Conservation (phyloP, 64 coral and sea anemone genomes). For the Exaiptasia diaphana region DNA sequence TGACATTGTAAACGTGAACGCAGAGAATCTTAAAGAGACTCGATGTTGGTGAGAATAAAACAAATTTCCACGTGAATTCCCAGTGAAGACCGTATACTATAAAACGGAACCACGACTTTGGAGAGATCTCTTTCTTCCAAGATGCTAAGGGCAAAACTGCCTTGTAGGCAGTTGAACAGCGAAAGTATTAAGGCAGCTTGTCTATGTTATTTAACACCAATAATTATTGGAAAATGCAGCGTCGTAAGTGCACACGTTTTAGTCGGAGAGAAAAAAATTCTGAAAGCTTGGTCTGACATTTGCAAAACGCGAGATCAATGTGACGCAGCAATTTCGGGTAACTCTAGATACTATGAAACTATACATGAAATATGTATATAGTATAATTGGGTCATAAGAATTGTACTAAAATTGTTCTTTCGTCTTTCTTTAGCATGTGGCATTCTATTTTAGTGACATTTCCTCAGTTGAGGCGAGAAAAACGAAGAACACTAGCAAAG, state of each 20-base stretch:
- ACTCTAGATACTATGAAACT: background rate
- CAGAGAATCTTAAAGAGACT: no score
- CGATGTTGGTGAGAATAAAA: no score
- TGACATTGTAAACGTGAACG: no score
- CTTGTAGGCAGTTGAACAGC: background rate
- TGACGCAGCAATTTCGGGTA: conserved; percentile 6
- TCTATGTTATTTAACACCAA: background rate
- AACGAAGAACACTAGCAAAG: background rate
- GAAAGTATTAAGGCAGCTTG: background rate
- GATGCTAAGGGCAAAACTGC: background rate
- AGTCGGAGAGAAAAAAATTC: background rate
- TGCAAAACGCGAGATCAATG: background rate
- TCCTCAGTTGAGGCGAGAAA: background rate
- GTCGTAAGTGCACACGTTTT: background rate
- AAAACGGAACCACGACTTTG: background rate
- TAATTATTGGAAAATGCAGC: background rate
- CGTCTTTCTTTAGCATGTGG: background rate
- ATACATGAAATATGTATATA: background rate
- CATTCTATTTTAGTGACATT: conserved; percentile 23
- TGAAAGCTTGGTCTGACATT: background rate
- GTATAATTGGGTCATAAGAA: background rate
- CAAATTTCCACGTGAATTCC: no score
- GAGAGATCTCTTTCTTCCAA: background rate
- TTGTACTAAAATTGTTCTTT: background rate
- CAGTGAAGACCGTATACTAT: background rate